Base-by-base conservation (phyloP, 2,113 vertebrate species). In the Amphiprion ocellaris region DNA sequence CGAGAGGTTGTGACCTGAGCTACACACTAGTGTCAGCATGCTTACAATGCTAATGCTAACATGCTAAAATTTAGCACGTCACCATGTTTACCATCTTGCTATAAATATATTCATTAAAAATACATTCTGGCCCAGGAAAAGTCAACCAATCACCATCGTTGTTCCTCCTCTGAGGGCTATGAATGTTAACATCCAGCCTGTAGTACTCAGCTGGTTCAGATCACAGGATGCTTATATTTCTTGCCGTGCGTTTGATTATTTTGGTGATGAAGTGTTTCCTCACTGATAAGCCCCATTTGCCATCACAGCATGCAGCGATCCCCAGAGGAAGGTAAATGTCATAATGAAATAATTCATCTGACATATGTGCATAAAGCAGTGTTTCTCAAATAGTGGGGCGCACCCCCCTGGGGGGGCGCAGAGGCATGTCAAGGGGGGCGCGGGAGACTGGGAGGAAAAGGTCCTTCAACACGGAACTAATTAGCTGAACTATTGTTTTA, bases 201-300 rank as follows among this genome's bases (percentile, higher is more conserved):
- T 67, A 68, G 7, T 8, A 46, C 55, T 53, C 70, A 68, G 78
- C 69, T 58, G 81, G 56, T 75, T 44, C 55, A 67, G 69, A 54
- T 74, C 77, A 74, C 72, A 53, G 63, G 68, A 64, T 82, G 64
- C 77, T 82, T 73, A 63, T 39, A 30, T 66, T 24, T 61, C 4
- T 46, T 72, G 54, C 65, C 77, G 53, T 28, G 19, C 55, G n/a
- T 79, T 84, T 84, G 55, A 82, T 84, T 70, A 80, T 77, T 82
- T 63, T 52, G 62, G 59, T 64, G 69, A 81, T 69, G 49, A 69
- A 68, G 61, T 82, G 72, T 83, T 66, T 72, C 37, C 53, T 58
- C 49, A 50, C 24, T 70, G 60, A 81, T 69, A 39, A 77, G 69
- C 76, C 41, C 69, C 77, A 73, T 81, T 73, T 81, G 71, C 61